phyloP scores from a whole-genome alignment of 2,888 invertebrate species.

The Venusia cambrica region DNA sequence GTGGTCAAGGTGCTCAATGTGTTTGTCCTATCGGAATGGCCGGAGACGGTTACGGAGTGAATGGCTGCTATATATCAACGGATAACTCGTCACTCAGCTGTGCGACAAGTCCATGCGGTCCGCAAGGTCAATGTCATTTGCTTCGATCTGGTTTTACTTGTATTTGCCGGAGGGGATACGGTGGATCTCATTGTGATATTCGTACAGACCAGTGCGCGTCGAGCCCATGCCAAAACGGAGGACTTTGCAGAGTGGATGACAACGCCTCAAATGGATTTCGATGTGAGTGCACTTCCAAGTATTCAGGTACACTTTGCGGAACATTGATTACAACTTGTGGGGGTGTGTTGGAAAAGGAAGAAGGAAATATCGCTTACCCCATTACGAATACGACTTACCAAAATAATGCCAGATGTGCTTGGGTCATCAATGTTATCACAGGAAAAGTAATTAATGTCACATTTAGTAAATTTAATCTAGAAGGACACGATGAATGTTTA shows the following conservation, averaged over 20 bases:
- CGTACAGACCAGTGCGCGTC: constrained; percentile 83
- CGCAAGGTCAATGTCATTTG: constrained; percentile 82
- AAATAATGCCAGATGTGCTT: constrained; percentile 87
- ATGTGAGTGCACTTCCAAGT: constrained; percentile 86
- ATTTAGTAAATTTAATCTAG: constrained; percentile 89
- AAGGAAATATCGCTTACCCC: constrained; percentile 86
- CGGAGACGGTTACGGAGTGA: constrained; percentile 89
- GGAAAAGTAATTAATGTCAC: constrained; percentile 89
- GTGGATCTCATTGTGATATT: constrained; percentile 83
- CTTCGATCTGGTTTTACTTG: constrained; percentile 75
- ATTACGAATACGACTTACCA: constrained; percentile 75
- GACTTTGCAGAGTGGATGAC: constrained; percentile 82
- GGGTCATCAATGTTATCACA: constrained; percentile 86
- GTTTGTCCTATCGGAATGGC: constrained; percentile 88
- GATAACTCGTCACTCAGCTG: constrained; percentile 63
- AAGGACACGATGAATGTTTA: constrained; percentile 83
- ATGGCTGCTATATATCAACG: constrained; percentile 83
- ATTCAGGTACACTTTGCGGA: constrained; percentile 85
- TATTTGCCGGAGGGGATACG: constrained; percentile 81
- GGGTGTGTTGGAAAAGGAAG: constrained; percentile 62
- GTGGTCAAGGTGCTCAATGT: constrained; percentile 84
- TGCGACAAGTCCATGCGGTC: constrained; percentile 73
- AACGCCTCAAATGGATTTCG: constrained; percentile 49
- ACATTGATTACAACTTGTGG: constrained; percentile 66
- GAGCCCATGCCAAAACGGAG: constrained; percentile 91